Evolutionary conservation across 1,140 invertebrate genomes (phyloP), one percentile per base, ranked within the genome.

Genomic region (Pseudomyrmex cubaensis): DNA sequence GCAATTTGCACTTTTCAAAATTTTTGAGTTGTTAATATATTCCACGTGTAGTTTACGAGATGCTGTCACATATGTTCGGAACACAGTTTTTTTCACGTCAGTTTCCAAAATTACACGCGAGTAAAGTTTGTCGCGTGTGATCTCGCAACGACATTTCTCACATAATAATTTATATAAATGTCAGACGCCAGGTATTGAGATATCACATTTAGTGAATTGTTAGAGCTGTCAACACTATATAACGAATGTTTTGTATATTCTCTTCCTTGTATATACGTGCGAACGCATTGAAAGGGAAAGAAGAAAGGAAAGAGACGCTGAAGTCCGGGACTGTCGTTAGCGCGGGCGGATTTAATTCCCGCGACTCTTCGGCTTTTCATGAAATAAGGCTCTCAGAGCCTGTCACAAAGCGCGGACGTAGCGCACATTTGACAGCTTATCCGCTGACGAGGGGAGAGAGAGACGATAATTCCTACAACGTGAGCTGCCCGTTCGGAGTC

Each of bases 341-440:
- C 52, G 20, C 74, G 9, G 44, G 67, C 17, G 44, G 12, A 76
- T 77, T 15, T 67, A 67, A 77, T 77, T 54, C 46, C 12, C 25
- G 22, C 52, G 59, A 17, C n/a, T 66, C 61, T n/a, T 76, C 59
- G 17, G 73, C 63, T 78, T 78, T 69, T 78, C 75, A 25, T 70
- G 54, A 57, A 57, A 70, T 59, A 48, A 25, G 8, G 1, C 25
- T 20, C 46, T 35, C 35, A 35, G n/a, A 13, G 13, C 2, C 44
- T 56, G 62, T 77, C 48, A 67, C 22, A 76, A 76, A 66, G 48
- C 12, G n/a, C 12, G 62, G 17, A 77, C 22, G 48, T 66, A 48
- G 25, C 35, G 35, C 25, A 52, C 9, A 0, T 66, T 78, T 46
- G 50, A 46, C 25, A 48, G 5, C 63, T 69, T 69, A 67, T 17